Base-by-base conservation (phyloP, 2,888 invertebrate species). In the Rhagophthalmus giganteus region DNA sequence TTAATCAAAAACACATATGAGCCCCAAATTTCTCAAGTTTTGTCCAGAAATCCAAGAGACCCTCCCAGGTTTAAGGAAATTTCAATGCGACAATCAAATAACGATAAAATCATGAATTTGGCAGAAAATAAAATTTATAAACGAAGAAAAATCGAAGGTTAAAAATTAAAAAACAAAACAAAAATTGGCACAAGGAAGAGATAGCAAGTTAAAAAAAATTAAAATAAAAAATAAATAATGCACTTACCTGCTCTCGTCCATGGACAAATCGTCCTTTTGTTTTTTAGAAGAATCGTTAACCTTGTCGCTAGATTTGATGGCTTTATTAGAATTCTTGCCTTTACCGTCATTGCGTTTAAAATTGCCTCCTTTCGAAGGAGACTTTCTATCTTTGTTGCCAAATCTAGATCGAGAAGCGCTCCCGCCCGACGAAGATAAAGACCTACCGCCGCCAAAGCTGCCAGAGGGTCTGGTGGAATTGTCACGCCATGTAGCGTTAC, bases 221-320 rank as follows among this genome's bases (percentile, higher is more conserved):
- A n/a, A n/a, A n/a, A n/a, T n/a, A n/a, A 20, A 9, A 38, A 38
- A 14, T 13, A 38, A 38, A 38, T 26, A 12, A n/a, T 16, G 7
- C 20, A 7, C 55, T 55, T 55, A 55, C 55, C 51, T 55, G 51
- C 11, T 55, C 9, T 51, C 46, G 30, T 50, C 50, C 13, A 39
- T 27, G 20, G 46, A 37, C 42, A 27, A 47, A 47, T 47, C 41
- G 35, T 60, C 60, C 24, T 60, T 47, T 32, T 33, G 49, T 9
- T 65, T 66, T 26, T 51, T 51, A 20, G 64, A 64, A 33, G 62
- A 42, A 38, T 65, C 64, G 34, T 58, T 54, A n/a, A 55, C 54
- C 11, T 60, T 57, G 7, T 49, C 56, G 39, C 20, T 41, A 27
- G 32, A 24, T 30, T 45, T 41, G 28, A 45, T 56, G 15, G 27